Evolutionary conservation across 1,140 invertebrate genomes (phyloP), one percentile per base, ranked within the genome.

Genomic region (Dendrolimus kikuchii): DNA sequence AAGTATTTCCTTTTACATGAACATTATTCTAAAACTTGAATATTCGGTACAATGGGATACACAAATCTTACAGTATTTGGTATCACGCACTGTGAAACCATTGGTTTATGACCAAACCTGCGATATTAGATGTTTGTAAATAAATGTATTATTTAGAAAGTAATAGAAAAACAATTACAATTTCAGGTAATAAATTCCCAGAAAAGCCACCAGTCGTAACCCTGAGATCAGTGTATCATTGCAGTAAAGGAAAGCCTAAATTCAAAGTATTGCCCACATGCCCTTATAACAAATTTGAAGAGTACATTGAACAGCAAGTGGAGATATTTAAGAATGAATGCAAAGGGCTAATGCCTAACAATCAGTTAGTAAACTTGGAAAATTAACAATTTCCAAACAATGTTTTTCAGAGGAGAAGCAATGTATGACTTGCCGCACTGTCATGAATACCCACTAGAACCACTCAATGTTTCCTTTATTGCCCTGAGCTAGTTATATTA

Each of bases 311-410:
- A 62, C 73, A 85, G 45, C 81, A 88, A 67, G 74, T 87, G 5
- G 77, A 86, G 57, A 75, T 83, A 40, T 88, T 88, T 52, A 86
- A 84, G 62, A 77, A 68, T 62, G 86, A 88, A 59, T 86, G 83
- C 53, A 73, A 74, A 59, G 72, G 68, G 39, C 36, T 64, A 45
- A 53, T 54, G 38, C 38, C 62, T 23, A 74, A 37, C 40, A 71
- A 70, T 45, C 71, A 76, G 60, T 50, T 70, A 46, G 49, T 72
- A n/a, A 74, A 58, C 53, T 57, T 79, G 40, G 74, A 80, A 49
- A 74, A 62, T 47, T 74, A 59, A 70, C 7, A 38, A 49, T 50
- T 48, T 51, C 1, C 23, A 45, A 48, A 46, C 4, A 23, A 23
- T 23, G n/a, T n/a, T n/a, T n/a, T n/a, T 23, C 23, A 23, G 23